Conservation (phyloP, 2,797 vertebrate species). For the Capromys pilorides region DNA sequence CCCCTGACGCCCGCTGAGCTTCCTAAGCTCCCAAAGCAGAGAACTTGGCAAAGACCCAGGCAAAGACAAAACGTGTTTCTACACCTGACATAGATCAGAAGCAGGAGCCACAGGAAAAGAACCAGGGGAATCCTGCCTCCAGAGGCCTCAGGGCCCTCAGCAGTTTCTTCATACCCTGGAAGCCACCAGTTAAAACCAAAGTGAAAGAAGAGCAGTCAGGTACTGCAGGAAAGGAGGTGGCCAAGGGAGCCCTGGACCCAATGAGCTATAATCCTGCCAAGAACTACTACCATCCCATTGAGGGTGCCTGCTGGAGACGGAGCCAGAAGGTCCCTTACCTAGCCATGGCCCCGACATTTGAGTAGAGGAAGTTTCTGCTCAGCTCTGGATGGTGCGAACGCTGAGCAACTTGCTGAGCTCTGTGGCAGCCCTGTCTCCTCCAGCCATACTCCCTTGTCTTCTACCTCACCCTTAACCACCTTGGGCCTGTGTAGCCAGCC, state of each 20-base stretch:
- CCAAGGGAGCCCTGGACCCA: conserved; percentile 73
- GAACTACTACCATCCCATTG: conserved; percentile 89
- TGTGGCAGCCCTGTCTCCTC: conserved; percentile 89
- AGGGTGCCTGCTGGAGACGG: conserved; percentile 91
- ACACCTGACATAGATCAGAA: conserved; percentile 49
- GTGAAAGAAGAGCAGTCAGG: conserved; percentile 8
- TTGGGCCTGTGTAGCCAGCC: conserved; percentile 91
- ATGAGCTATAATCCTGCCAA: conserved; percentile 88
- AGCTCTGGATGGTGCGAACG: conserved; percentile 92
- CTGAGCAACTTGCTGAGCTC: conserved; percentile 94
- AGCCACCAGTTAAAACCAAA: conserved; percentile 80
- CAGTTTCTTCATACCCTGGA: conserved; percentile 92
- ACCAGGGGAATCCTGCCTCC: conserved; percentile 32
- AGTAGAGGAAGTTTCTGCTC: conserved; percentile 94
- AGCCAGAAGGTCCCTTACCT: conserved; percentile 93
- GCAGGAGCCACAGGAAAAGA: conserved; percentile 71
- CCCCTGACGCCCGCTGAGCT: fast-evolving
- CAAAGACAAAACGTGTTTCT: background rate
- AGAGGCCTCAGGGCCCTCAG: conserved; percentile 86
- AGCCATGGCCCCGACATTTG: conserved; percentile 93
- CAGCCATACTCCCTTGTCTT: conserved; percentile 91
- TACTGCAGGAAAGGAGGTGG: background rate
- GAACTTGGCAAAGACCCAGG: background rate
- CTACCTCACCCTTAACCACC: conserved; percentile 93
- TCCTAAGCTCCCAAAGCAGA: background rate